Conservation (phyloP, 2,113 vertebrate genomes). For the Isichthys henryi region DNA sequence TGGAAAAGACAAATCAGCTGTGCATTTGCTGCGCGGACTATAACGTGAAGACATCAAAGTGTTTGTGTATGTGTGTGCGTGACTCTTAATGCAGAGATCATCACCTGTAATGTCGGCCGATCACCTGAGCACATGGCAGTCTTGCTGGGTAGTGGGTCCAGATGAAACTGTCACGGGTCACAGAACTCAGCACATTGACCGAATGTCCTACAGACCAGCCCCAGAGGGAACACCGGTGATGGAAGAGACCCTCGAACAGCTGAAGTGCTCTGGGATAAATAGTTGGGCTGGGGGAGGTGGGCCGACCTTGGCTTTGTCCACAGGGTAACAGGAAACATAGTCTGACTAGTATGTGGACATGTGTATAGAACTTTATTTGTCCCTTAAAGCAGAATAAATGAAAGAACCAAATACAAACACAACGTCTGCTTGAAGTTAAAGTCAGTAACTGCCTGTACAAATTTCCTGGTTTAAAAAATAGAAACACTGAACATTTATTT, state of each 20-base stretch:
- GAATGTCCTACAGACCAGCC: not conserved
- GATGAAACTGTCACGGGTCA: not conserved
- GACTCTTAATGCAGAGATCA: not conserved
- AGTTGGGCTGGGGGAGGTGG: not conserved
- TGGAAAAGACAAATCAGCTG: not conserved
- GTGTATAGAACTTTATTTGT: not conserved
- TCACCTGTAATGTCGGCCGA: not conserved
- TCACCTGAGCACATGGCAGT: not conserved
- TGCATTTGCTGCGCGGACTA: not conserved
- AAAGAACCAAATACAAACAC: not conserved
- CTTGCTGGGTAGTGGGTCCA: not conserved
- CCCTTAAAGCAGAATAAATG: not conserved
- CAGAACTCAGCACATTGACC: not conserved
- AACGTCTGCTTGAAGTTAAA: not conserved
- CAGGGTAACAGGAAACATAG: not conserved
- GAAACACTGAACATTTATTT: not conserved
- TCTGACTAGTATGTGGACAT: not conserved
- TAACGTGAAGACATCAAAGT: not conserved
- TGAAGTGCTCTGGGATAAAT: not conserved
- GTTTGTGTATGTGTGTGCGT: not conserved
- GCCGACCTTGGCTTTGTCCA: not conserved
- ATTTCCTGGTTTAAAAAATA: not conserved
- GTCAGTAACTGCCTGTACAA: not conserved
- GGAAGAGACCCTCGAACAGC: not conserved
- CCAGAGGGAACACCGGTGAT: not conserved